Evolutionary conservation across 1,140 invertebrate species (phyloP).

Genomic region (Drosophila nigrodunni): DNA sequence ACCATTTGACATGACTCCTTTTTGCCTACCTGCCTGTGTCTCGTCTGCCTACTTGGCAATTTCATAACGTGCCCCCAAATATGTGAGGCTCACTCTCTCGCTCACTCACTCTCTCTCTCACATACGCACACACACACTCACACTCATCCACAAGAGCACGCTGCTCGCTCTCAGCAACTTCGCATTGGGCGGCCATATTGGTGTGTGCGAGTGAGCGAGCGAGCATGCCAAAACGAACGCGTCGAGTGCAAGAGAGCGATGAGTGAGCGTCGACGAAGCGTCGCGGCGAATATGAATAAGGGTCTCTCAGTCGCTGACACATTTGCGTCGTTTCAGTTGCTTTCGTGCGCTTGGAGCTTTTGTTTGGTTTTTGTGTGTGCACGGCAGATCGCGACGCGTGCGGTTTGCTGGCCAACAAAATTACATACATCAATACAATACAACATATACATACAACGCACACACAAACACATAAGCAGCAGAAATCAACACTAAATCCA

Average conservation of each 20-base stretch:
- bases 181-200: conserved; percentile 63
- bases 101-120: conserved; percentile 28
- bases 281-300: conserved; percentile 57
- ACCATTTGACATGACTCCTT: conserved; percentile 62
- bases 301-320: conserved; percentile 65
- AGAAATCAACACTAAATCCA: conserved; percentile 31
- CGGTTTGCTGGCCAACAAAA: conserved; percentile 66
- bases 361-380: conserved; percentile 78
- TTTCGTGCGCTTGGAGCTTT: conserved; percentile 77
- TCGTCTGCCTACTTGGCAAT: conserved; percentile 63
- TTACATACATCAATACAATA: conserved; percentile 31
- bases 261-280: conserved; percentile 42
- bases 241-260: conserved; percentile 37
- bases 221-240: conserved; percentile 62
- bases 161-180: conserved; percentile 63
- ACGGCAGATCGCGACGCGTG: conserved; percentile 77
- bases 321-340: conserved; percentile 78
- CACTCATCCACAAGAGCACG: conserved; percentile 16
- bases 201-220: conserved; percentile 54
- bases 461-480: conserved; percentile 44
- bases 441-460: conserved; percentile 13
- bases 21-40: conserved; percentile 57
- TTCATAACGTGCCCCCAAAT: conserved; percentile 76
- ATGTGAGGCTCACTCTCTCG: conserved; percentile 55
- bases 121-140: conserved; percentile 22